Evolutionary conservation across 2,888 invertebrate genomes (phyloP).

Genomic region (Cephus runcator): DNA sequence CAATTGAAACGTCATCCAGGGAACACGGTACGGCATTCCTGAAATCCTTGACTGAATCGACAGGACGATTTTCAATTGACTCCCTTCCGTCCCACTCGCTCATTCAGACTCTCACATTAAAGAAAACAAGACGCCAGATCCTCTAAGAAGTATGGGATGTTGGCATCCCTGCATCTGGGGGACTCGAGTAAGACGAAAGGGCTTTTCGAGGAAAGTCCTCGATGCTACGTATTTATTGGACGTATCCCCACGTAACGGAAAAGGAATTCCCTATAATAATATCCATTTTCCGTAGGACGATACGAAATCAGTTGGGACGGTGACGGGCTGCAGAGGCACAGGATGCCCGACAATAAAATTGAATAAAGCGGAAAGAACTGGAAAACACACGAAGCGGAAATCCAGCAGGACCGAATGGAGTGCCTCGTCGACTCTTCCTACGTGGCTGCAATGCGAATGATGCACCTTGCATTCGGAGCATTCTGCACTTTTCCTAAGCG

Average conservation of each 20-base stretch:
- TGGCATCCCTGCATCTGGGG: not conserved
- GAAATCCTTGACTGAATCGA: not conserved
- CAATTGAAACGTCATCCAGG: not conserved
- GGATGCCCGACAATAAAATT: slow-evolving; percentile 33
- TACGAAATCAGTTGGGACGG: slow-evolving; percentile 44
- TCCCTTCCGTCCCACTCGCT: not conserved
- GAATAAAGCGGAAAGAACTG: slow-evolving; percentile 44
- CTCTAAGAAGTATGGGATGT: not conserved
- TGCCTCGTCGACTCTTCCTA: slow-evolving; percentile 13
- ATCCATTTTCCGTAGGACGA: slow-evolving; percentile 50
- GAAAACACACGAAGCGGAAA: slow-evolving; percentile 2
- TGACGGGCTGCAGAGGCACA: not conserved
- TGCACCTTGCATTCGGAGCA: slow-evolving; percentile 3
- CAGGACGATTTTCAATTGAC: not conserved
- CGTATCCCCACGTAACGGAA: slow-evolving; percentile 34
- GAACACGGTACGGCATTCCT: not conserved
- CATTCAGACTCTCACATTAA: not conserved
- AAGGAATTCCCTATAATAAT: slow-evolving; percentile 49
- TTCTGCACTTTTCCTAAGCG: not conserved
- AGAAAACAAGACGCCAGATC: not conserved
- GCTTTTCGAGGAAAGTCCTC: not conserved
- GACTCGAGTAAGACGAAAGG: not conserved
- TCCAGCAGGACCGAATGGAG: slow-evolving; percentile 17
- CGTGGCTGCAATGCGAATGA: slow-evolving; percentile 36
- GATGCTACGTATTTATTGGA: slow-evolving; percentile 47